These are phyloP conservation scores for Drosophila nikananu DNA, from an alignment of 1,140 invertebrate species.

Conservation along the genomic window DNA sequence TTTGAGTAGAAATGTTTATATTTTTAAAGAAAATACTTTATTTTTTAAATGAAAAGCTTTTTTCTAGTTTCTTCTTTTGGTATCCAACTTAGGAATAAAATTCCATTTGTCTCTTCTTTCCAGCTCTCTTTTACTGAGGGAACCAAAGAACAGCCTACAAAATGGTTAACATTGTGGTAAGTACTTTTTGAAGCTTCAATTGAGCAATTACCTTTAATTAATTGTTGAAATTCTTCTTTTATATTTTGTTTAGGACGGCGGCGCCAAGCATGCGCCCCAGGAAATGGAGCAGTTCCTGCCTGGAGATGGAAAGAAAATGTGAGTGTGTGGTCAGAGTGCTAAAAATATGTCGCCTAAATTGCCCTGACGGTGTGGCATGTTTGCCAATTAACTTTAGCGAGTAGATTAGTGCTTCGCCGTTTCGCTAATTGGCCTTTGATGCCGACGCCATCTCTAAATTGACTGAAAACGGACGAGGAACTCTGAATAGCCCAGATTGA, in stretches of 20 bases:
- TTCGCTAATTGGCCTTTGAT: conserved; percentile 57
- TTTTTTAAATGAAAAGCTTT: too few species aligned
- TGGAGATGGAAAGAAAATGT: conserved; percentile 83
- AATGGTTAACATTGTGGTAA: conserved; percentile 83
- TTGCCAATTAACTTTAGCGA: conserved; percentile 64
- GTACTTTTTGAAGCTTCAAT: conserved; percentile 33
- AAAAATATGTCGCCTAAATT: conserved; percentile 50
- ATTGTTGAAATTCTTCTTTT: conserved; percentile 40
- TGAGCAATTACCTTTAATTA: conserved; percentile 21
- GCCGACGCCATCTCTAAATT: conserved; percentile 41
- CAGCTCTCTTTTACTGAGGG: conserved; percentile 46
- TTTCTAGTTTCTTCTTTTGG: background rate
- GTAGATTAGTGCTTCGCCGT: conserved; percentile 28
- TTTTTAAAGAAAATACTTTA: too few species aligned
- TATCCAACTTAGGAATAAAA: background rate
- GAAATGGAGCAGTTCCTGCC: conserved; percentile 90
- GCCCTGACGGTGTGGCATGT: conserved; percentile 27
- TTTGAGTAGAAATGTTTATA: background rate
- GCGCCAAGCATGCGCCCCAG: conserved; percentile 78
- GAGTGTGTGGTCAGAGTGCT: conserved; percentile 51
- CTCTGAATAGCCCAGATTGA: conserved; percentile 27
- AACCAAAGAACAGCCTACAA: conserved; percentile 39
- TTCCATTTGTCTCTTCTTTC: conserved; percentile 19
- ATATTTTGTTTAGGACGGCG: conserved; percentile 63
- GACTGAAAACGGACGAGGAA: conserved; percentile 20